These are phyloP conservation scores for Entelurus aequoreus DNA, from an alignment of 2,113 vertebrate genomes.

Conservation along the genomic window DNA sequence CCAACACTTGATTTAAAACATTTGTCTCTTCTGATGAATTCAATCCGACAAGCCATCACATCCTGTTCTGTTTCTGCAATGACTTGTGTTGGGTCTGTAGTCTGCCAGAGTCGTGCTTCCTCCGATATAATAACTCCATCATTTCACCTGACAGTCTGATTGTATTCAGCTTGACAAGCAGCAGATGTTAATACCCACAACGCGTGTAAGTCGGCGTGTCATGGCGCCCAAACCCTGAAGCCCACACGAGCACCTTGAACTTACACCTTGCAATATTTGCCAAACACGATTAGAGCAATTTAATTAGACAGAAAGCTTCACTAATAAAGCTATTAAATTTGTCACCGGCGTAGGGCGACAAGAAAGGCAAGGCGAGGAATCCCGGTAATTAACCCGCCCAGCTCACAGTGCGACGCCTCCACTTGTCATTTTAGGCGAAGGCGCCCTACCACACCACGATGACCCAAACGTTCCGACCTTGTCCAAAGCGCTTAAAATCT, in stretches of 20 bases:
- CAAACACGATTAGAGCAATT: slow-evolving; percentile 69
- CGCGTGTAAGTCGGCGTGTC: slow-evolving; percentile 11
- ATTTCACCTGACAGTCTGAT: slow-evolving; percentile 15
- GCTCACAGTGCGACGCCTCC: slow-evolving; percentile 41
- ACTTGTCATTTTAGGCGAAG: slow-evolving; percentile 37
- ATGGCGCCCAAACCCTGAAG: slow-evolving; percentile 16
- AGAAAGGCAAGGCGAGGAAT: slow-evolving; percentile 49
- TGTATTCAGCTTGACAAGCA: slow-evolving; percentile 9
- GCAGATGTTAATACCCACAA: background rate
- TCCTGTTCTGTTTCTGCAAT: slow-evolving; percentile 6
- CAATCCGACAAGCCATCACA: slow-evolving; percentile 17
- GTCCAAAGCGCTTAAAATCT: slow-evolving; percentile 54
- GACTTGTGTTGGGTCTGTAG: background rate
- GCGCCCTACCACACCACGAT: slow-evolving; percentile 25
- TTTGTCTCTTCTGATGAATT: slow-evolving; percentile 28
- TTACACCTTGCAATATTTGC: slow-evolving; percentile 55
- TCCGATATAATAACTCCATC: background rate
- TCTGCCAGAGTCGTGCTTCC: background rate
- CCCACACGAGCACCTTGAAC: slow-evolving; percentile 56
- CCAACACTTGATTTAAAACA: slow-evolving; percentile 15
- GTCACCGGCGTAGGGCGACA: slow-evolving; percentile 46
- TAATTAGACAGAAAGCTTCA: slow-evolving; percentile 63
- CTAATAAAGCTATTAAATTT: slow-evolving; percentile 72
- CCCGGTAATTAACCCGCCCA: slow-evolving; percentile 67
- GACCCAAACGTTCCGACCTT: slow-evolving; percentile 51